Base-by-base conservation (phyloP, 2,888 invertebrate species). In the Tachina grossa region DNA sequence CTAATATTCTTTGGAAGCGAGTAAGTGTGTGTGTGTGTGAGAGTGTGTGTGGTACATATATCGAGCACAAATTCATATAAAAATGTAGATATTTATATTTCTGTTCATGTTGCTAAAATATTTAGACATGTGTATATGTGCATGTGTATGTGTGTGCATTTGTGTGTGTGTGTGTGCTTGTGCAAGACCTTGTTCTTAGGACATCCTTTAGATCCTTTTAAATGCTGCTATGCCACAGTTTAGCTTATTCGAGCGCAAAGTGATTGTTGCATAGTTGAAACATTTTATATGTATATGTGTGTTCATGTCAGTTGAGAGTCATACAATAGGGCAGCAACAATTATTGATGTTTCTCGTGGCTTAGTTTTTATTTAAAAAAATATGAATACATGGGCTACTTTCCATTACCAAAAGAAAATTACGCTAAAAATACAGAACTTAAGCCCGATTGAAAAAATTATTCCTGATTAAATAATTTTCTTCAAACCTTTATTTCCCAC, bases 151-250 rank as follows among this genome's bases (percentile, higher is more conserved):
- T 22, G 0, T 41, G 2, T 78, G 22, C 5, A 16, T 66, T 1
- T 41, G 11, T 41, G 51, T 69, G 9, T 69, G 13, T 31, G 71
- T 61, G 31, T 31, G 22, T 13, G 41, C 47, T 69, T 61, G 49
- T 63, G n/a, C 2, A 10, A 19, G 47, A 49, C 16, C 61, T 53
- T 77, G 63, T 63, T 69, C 76, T 81, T 66, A 55, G 65, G 63
- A 85, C 61, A 77, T 81, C 68, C 55, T 81, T 81, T 77, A 74
- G 81, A 85, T 85, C 72, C 74, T 74, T 81, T 85, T 74, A 85
- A 85, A 85, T 85, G 81, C 84, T 74, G 81, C 68, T 81, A 74
- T 85, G 81, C 77, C 77, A 85, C 84, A 85, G 81, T 85, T 85
- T 81, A 81, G 84, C 84, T 81, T 78, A 81, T 76, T 85, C 84